Evolutionary conservation across 1,140 invertebrate species (phyloP).

Genomic region (Brachionus paranguensis): DNA sequence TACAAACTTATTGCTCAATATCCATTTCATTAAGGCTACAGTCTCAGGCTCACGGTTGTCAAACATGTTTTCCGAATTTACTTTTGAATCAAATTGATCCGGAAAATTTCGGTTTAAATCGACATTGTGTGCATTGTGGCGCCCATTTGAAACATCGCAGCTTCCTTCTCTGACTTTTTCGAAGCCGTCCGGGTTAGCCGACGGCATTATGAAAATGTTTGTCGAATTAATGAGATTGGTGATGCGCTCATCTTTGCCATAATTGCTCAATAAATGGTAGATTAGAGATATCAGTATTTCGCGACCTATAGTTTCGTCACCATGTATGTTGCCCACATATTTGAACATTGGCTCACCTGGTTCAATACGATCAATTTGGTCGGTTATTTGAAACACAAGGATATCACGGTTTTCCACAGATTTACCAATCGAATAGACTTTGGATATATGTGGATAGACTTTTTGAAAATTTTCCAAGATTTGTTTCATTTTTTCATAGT

Average conservation of each 20-base stretch:
- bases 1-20: constrained; percentile 80
- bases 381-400: constrained; percentile 51
- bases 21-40: constrained; percentile 82
- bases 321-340: constrained; percentile 85
- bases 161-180: constrained; percentile 24
- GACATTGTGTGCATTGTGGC: constrained; percentile 72
- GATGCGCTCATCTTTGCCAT: neutral
- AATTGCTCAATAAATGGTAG: constrained; percentile 51
- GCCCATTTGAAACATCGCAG: constrained; percentile 41
- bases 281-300: constrained; percentile 74
- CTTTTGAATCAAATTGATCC: constrained; percentile 60
- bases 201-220: constrained; percentile 75
- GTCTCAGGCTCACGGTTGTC: constrained; percentile 87
- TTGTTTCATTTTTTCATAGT: constrained; percentile 30
- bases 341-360: constrained; percentile 68
- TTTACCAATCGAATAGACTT: constrained; percentile 76
- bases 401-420: constrained; percentile 62
- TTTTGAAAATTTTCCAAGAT: constrained; percentile 20
- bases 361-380: constrained; percentile 67
- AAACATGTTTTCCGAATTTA: constrained; percentile 59
- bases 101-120: constrained; percentile 97
- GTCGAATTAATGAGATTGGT: constrained; percentile 58
- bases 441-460: constrained; percentile 72
- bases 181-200: constrained; percentile 73
- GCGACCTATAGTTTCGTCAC: constrained; percentile 78